Base-by-base conservation (phyloP, 2,113 vertebrate species). In the Balaeniceps rex region DNA sequence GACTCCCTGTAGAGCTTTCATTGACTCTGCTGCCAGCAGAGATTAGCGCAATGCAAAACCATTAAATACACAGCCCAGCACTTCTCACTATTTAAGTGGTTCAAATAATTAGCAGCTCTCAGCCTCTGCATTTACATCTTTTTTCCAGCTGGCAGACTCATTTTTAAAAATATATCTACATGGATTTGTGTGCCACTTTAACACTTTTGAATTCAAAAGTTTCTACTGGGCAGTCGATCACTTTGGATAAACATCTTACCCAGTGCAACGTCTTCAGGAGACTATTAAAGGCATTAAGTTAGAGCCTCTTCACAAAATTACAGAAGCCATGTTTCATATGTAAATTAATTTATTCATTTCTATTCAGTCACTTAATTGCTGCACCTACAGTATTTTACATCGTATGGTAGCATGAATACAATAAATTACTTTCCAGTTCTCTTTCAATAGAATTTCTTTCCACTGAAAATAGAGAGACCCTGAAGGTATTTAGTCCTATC, bases 61-160 rank as follows among this genome's bases (percentile, higher is more conserved):
- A 60, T 78, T 83, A 85, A 94, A 94, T 87, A 96, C 31, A 1
- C 47, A 95, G 91, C 86, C 58, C 52, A 86, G 76, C 70, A 94
- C 34, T 95, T 97, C 70, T 90, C 52, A 85, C 78, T 96, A 70
- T 93, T 94, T 90, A 96, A 96, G 81, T 81, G 64, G 51, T 92
- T 94, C 84, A 77, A 68, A 94, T 81, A 91, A 97, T 96, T 96
- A 95, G 70, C 44, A 90, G 51, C 70, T 83, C 31, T 93, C 19
- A 81, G 47, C 19, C 22, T 88, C 61, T 88, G 22, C 28, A 47
- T 69, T 96, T 89, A 60, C 44, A 93, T 51, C 9, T 61, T 74
- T 65, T 84, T 44, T 90, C 65, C 44, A 93, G 21, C 15, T 90
- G 75, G 63, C 19, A 88, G 60, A 47, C 6, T 79, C 3, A 51